phyloP scores from a whole-genome alignment of 53 echinoderm and acorn worm species.

The Antedon mediterranea region DNA sequence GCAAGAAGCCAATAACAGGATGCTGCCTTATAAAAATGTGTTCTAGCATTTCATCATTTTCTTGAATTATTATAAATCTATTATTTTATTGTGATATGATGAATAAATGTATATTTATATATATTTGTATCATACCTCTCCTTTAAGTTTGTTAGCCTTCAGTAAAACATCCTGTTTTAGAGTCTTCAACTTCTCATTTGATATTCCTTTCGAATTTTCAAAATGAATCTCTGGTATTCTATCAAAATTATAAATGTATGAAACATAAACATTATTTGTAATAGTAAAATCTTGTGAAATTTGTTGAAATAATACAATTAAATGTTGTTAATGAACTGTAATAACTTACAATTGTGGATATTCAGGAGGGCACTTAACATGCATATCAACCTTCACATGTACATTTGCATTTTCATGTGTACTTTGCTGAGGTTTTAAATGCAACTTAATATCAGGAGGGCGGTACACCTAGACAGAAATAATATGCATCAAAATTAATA shows the following conservation, averaged over 20 bases:
- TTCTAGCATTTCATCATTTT: no score
- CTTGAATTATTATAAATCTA: no score
- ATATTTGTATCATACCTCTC: slow-evolving; percentile 46
- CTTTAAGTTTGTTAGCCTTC: slow-evolving; percentile 50
- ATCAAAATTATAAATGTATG: slow-evolving; percentile 6
- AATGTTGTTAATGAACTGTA: no score
- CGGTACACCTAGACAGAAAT: background rate
- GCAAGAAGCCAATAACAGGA: no score
- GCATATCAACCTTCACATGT: slow-evolving; percentile 75
- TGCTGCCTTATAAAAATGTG: no score
- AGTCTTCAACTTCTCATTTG: slow-evolving; percentile 63
- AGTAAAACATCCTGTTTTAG: slow-evolving; percentile 34
- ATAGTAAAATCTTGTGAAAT: no score
- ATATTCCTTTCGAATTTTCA: slow-evolving; percentile 63
- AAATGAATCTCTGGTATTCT: slow-evolving; percentile 53
- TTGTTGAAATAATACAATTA: no score
- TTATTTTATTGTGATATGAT: no score
- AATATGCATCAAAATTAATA: no score
- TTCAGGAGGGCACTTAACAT: slow-evolving; percentile 45
- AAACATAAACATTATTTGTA: no score
- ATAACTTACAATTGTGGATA: slow-evolving; percentile 72
- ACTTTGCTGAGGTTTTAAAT: slow-evolving; percentile 70
- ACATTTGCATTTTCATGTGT: slow-evolving; percentile 59
- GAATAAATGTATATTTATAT: no score
- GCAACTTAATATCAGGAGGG: slow-evolving; percentile 28